Evolutionary conservation across 2,888 invertebrate species (phyloP), one percentile per base, ranked within the genome.

Genomic region (Drosophila kokeensis): DNA sequence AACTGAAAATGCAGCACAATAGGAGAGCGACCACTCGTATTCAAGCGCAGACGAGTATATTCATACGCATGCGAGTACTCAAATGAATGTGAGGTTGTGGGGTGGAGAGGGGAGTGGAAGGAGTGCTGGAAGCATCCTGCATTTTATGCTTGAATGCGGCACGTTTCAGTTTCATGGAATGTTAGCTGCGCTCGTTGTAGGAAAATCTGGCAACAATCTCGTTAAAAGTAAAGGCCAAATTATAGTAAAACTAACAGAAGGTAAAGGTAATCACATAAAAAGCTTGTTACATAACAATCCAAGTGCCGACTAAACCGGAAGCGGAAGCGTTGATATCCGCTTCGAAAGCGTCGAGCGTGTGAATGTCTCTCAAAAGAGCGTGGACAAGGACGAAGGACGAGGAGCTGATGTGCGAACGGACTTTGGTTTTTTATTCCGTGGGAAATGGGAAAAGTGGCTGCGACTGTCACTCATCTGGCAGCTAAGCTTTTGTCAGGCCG

Each of bases 191-290:
- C 53, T 62, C 74, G 55, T 57, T 67, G 62, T 60, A 58, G 52
- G 49, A 87, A 81, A 84, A 85, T 87, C 87, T 89, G 63, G 62
- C 74, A 85, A 89, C 90, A 87, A 80, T 82, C 90, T 85, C 85
- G 88, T 89, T 90, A 85, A 89, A 87, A 80, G 77, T 87, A 89
- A 85, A 82, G 85, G 78, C 88, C 85, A 89, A 85, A 85, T 85
- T 85, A 89, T 85, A 89, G 85, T 80, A 77, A 89, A 87, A 88
- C 85, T 85, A 89, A 89, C 90, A 90, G 86, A 80, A 82, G 87
- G 86, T 85, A 85, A 87, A 85, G 85, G 85, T 89, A 85, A 89
- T 85, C 84, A 87, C 90, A 87, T 89, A 87, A 85, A 84, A 87
- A 77, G 80, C 84, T 87, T 85, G 88, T 89, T 87, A 89, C 83